phyloP scores from a whole-genome alignment of 2,113 vertebrate species.

The Psophia crepitans region DNA sequence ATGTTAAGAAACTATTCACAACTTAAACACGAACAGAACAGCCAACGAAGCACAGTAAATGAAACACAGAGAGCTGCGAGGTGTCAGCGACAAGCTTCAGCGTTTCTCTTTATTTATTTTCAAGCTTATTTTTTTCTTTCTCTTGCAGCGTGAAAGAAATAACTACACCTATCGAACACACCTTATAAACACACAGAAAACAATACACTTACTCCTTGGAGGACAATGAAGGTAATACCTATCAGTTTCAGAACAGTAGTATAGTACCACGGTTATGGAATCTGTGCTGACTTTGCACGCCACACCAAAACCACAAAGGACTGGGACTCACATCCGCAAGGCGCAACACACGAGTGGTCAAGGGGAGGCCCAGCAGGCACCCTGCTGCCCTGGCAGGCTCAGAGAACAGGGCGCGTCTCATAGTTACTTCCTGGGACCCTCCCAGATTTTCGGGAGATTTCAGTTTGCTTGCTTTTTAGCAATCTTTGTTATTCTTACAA shows the following conservation, averaged over 20 bases:
- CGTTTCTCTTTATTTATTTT: conserved; percentile 26
- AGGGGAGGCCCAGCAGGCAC: conserved; percentile 11
- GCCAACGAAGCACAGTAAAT: conserved; percentile 58
- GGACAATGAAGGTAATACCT: conserved; percentile 52
- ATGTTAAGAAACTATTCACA: conserved; percentile 76
- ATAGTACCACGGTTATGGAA: conserved; percentile 55
- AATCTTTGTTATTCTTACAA: neutral
- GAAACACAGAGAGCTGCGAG: neutral
- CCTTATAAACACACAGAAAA: conserved; percentile 58
- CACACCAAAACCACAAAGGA: conserved; percentile 53
- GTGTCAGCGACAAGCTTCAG: conserved; percentile 54
- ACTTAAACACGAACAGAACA: conserved; percentile 58
- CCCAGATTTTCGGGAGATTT: neutral
- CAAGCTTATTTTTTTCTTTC: neutral
- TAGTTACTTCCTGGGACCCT: neutral
- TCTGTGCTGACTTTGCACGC: conserved; percentile 49
- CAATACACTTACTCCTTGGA: conserved; percentile 39
- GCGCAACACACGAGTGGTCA: neutral
- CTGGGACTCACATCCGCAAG: conserved; percentile 22
- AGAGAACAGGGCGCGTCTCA: neutral
- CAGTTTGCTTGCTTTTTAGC: neutral
- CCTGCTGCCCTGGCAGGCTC: conserved; percentile 34
- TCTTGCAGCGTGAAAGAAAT: conserved; percentile 27
- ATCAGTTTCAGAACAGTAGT: conserved; percentile 68
- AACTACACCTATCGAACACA: conserved; percentile 17